Evolutionary conservation across 2,113 vertebrate genomes (phyloP), one percentile per base, ranked within the genome.

Genomic region (Phasianus colchicus): DNA sequence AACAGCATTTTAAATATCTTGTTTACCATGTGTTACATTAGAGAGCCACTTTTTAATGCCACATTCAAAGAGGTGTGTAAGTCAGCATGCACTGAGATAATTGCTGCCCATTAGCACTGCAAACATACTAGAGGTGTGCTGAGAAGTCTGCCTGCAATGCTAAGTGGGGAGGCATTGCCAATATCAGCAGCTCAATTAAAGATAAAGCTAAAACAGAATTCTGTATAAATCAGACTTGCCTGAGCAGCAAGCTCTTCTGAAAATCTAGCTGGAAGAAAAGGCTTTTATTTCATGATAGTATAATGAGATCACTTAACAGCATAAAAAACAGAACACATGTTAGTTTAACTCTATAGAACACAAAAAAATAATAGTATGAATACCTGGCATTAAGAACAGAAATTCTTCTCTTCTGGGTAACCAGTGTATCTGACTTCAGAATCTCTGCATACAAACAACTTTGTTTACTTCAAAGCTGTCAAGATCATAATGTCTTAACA

Each of bases 401-500:
- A 94, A 86, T 83, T 74, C 42, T 40, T 70, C 48, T 75, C 32
- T 48, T 58, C 20, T 54, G 55, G 27, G 38, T 38, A 72, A 72
- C 57, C n/a, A 83, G 27, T 38, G n/a, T 74, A 75, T 69, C 79
- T 77, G 71, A 52, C n/a, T 79, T 84, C 47, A 83, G 79, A 83
- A 82, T 45, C 45, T 64, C 69, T 84, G 25, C 34, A 47, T 82
- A 48, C 50, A 88, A 92, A 79, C 69, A 91, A 9, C 27, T 90
- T 93, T 86, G 55, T 84, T 95, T 95, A 92, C n/a, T 85, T 88
- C 77, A 72, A 58, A 90, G 69, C 36, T 83, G 12, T 73, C 61
- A 89, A 22, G 40, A 34, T 80, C 85, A 78, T 60, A 52, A 54
- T 18, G 19, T 17, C 66, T 93, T 86, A 91, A 92, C 90, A 92